phyloP scores from a whole-genome alignment of 2,113 vertebrate species.

The Pungitius pungitius region DNA sequence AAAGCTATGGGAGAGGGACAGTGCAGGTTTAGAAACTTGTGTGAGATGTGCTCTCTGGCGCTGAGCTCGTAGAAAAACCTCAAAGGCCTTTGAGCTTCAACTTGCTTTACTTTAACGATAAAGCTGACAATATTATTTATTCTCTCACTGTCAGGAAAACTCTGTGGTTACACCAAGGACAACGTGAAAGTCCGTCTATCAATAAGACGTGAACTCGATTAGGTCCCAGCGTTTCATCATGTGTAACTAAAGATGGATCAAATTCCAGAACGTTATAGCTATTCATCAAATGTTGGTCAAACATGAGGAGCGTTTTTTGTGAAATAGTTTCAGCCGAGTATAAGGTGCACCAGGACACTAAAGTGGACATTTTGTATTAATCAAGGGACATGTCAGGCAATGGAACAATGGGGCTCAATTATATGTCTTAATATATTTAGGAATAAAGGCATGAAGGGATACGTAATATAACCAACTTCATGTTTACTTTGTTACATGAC shows the following conservation, averaged over 20 bases:
- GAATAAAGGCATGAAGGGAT: neutral
- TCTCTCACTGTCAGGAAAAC: neutral
- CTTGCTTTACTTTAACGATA: neutral
- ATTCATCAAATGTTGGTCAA: neutral
- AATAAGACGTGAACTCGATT: neutral
- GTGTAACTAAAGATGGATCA: neutral
- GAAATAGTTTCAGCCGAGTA: neutral
- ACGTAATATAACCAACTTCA: neutral
- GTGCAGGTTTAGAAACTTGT: conserved; percentile 16
- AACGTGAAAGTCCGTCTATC: neutral
- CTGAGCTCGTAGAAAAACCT: neutral
- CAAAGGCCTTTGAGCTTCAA: conserved; percentile 1
- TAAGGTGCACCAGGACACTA: neutral
- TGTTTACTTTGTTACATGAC: no score
- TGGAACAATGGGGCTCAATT: neutral
- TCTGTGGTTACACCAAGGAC: neutral
- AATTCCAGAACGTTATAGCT: neutral
- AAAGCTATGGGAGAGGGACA: conserved; percentile 22
- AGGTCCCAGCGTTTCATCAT: neutral
- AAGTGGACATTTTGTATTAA: neutral
- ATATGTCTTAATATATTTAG: neutral
- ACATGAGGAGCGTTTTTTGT: neutral
- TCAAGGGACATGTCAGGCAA: neutral
- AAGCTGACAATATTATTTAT: neutral
- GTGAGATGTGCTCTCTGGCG: neutral